Evolutionary conservation across 2,797 vertebrate genomes (phyloP).

Genomic region (Pachyuromys duprasi): DNA sequence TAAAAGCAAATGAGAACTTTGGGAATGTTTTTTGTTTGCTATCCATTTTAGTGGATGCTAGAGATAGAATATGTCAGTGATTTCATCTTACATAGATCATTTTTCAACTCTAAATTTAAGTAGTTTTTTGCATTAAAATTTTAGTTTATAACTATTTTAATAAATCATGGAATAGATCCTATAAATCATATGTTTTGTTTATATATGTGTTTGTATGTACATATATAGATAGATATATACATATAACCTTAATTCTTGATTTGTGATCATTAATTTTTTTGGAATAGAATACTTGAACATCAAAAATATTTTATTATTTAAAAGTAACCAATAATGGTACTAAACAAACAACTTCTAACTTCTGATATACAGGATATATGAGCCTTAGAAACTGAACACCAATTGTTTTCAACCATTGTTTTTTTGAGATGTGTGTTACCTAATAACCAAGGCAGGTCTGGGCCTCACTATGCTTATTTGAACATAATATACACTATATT

Average conservation of each 20-base stretch:
- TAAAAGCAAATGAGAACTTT: background rate
- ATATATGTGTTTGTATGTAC: background rate
- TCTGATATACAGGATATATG: background rate
- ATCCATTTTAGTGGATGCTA: background rate
- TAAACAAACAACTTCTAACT: background rate
- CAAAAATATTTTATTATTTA: slow-evolving; percentile 14
- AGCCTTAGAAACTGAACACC: background rate
- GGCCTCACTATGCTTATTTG: background rate
- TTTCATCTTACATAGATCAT: background rate
- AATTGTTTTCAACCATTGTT: background rate
- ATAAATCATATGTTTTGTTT: background rate
- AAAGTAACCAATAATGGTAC: background rate
- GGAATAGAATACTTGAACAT: background rate
- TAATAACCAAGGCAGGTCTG: background rate
- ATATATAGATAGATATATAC: background rate
- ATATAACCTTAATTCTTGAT: background rate
- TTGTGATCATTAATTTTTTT: background rate
- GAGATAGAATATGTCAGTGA: background rate
- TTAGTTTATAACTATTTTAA: background rate
- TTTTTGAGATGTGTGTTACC: background rate
- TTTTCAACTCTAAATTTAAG: slow-evolving; percentile 38
- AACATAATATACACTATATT: no score
- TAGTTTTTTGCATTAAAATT: background rate
- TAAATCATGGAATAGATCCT: background rate
- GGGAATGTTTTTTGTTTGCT: slow-evolving; percentile 1